Evolutionary conservation across 2,888 invertebrate genomes (phyloP), one percentile per base, ranked within the genome.

Genomic region (Bembecia ichneumoniformis): DNA sequence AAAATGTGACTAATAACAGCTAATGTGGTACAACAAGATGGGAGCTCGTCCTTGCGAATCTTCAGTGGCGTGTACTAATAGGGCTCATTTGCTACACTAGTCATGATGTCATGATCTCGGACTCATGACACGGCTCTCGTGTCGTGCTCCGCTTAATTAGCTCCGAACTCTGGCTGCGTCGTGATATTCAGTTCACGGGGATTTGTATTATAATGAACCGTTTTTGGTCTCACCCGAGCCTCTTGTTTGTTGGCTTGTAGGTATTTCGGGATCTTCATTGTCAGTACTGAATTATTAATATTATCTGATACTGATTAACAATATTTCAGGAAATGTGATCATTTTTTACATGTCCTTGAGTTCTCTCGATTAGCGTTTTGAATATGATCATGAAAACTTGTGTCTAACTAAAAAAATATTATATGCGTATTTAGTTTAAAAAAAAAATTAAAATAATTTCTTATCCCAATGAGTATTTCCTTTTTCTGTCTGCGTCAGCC

Each of bases 61-160:
- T 62, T 64, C 59, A 60, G 64, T 70, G 69, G 71, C 71, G 62
- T 69, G 58, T 71, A 77, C 78, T 76, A 82, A 82, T 81, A 68
- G 75, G 57, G 56, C 66, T 68, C 74, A 79, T 81, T 81, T 77
- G 74, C 73, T 77, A 51, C 62, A 51, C 51, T 43, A 65, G 64
- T 62, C 66, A 64, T 60, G 70, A 69, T 64, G 68, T 66, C 71
- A 70, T 69, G 74, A 71, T 64, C 64, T 66, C 62, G 60, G 49
- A 47, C 56, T 54, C 62, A 60, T 63, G 68, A 67, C 60, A 59
- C 62, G 66, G 60, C 62, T 63, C 55, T 53, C 51, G 63, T 66
- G 73, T 76, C 79, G 80, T 80, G 80, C 68, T 64, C 63, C 57
- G 63, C 69, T 77, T 82, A 80, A 82, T 82, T 82, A 82, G 72